These are phyloP conservation scores for Saimiri boliviensis DNA, from an alignment of 2,113 vertebrate genomes.

Conservation along the genomic window DNA sequence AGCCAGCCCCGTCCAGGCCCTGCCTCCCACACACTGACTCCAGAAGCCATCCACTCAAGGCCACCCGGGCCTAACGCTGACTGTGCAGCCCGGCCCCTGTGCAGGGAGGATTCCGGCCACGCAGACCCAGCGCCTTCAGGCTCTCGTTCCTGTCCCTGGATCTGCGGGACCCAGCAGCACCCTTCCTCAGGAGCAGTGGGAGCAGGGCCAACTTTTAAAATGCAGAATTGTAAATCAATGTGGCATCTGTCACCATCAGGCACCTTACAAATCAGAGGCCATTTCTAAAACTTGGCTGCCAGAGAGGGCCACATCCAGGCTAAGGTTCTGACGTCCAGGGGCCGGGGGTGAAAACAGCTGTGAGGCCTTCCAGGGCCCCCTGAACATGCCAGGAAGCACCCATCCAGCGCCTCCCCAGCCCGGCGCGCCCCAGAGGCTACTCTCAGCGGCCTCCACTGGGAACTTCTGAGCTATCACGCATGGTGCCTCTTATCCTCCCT, in stretches of 20 bases:
- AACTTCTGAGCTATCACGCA: no score
- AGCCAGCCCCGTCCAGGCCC: neutral
- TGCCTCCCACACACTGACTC: accelerated
- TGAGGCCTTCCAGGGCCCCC: neutral
- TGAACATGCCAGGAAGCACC: accelerated
- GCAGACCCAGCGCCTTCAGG: accelerated
- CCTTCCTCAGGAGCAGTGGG: neutral
- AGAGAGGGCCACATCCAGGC: neutral
- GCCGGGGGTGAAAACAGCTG: accelerated
- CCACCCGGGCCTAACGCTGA: neutral
- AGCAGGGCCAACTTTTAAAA: neutral
- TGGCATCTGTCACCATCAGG: neutral
- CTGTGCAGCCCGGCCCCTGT: accelerated
- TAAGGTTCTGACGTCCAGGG: accelerated
- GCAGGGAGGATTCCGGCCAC: accelerated
- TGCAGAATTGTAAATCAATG: neutral
- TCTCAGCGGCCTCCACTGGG: neutral
- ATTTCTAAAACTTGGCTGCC: neutral
- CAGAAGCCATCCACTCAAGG: neutral
- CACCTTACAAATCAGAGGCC: neutral
- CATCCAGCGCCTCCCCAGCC: neutral
- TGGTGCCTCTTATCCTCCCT: neutral
- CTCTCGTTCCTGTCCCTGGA: neutral
- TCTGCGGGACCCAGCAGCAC: neutral
- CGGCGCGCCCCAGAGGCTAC: no score